A percentile compares a stretch with the other conserved stretches of the same genome.
phyloP scores from a whole-genome alignment of 2,113 vertebrate genomes.

The Zosterops japonicus region DNA sequence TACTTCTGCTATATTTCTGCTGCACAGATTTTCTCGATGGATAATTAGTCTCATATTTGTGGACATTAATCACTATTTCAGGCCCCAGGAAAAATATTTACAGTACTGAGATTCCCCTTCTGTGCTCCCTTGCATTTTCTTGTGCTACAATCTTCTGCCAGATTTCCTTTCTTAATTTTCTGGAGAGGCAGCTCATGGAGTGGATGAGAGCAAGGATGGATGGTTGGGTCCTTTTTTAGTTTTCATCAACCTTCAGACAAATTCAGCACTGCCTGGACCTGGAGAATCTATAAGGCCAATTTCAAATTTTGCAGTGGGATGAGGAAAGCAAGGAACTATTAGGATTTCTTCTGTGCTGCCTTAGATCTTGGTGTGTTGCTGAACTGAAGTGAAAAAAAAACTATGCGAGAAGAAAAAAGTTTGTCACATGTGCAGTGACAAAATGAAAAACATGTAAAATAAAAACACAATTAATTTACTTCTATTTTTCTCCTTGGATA shows the following conservation, averaged over 20 bases:
- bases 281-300: not conserved
- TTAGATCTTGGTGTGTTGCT: not conserved
- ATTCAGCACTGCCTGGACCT: not conserved
- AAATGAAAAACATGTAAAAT: not conserved
- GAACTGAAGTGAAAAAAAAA: not conserved
- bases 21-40: not conserved
- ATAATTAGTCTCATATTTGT: not conserved
- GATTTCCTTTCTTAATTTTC: not conserved
- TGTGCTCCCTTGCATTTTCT: not conserved
- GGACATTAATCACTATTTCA: not conserved
- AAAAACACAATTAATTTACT: not conserved
- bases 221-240: not conserved
- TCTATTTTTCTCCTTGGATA: not conserved
- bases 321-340: not conserved
- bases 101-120: not conserved
- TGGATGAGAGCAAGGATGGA: not conserved
- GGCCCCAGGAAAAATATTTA: not conserved
- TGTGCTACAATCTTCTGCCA: not conserved
- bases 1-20: not conserved
- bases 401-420: not conserved
- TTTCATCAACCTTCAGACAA: not conserved
- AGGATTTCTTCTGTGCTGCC: not conserved
- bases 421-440: not conserved
- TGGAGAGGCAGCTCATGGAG: not conserved
- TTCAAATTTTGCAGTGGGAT: rapidly evolving